Evolutionary conservation across 2,888 invertebrate genomes (phyloP).

Genomic region (Rhopalosiphum nymphaeae): DNA sequence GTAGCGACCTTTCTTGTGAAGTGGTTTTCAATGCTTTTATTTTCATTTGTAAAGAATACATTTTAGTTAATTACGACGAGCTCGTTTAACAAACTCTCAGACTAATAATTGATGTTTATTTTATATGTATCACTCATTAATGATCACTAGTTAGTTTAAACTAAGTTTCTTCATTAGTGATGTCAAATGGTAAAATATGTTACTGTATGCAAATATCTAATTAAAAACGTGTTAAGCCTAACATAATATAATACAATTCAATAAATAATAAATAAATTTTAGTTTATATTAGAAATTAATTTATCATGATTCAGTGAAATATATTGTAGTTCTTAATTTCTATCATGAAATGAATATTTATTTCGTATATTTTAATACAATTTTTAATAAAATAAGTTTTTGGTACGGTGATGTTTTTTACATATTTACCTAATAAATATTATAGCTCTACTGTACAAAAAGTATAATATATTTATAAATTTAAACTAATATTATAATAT

Average conservation of each 20-base stretch:
- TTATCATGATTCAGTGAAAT: not conserved
- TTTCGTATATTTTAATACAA: not conserved
- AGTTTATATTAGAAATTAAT: not conserved
- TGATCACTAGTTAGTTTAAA: not conserved
- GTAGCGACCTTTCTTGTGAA: slow-evolving; percentile 19
- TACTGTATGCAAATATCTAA: not conserved
- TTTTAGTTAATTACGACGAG: slow-evolving; percentile 29
- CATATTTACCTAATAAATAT: not conserved
- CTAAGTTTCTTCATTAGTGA: not conserved
- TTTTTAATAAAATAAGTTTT: not conserved
- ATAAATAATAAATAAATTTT: not conserved
- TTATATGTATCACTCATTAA: not conserved
- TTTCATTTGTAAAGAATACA: not conserved
- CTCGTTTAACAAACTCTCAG: slow-evolving; percentile 6
- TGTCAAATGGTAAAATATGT: not conserved
- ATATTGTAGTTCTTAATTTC: not conserved
- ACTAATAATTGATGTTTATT: not conserved
- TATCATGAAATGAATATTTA: not conserved
- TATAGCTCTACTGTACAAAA: not conserved
- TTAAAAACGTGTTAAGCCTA: not conserved
- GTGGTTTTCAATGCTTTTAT: slow-evolving; percentile 28
- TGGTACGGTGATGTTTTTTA: not conserved
- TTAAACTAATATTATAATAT: not conserved
- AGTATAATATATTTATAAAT: not conserved
- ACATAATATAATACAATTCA: not conserved